These are phyloP conservation scores for Chironomus striatipennis DNA, from an alignment of 1,140 invertebrate genomes.

Conservation along the genomic window DNA sequence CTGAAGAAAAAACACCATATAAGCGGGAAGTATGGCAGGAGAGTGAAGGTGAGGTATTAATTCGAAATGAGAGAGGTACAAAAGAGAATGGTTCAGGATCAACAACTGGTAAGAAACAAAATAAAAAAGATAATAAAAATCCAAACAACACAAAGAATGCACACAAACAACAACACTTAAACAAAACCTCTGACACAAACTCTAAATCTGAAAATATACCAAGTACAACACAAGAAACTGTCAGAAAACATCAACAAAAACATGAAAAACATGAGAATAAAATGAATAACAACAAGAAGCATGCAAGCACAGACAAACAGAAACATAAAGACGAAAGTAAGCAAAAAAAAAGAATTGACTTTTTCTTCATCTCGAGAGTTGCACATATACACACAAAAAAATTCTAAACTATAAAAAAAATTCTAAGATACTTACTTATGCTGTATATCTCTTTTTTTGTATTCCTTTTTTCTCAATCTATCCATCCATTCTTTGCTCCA, in stretches of 20 bases:
- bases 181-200: conserved; percentile 17
- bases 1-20: conserved; percentile 30
- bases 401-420: neutral
- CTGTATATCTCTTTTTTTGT: neutral
- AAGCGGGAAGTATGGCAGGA: conserved; percentile 57
- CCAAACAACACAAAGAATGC: neutral
- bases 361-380: neutral
- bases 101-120: conserved; percentile 17
- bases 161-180: conserved; percentile 27
- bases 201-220: neutral
- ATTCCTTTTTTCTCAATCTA: neutral
- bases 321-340: conserved; percentile 16
- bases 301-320: conserved; percentile 7
- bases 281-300: neutral
- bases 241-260: conserved; percentile 4
- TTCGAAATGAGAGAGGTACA: conserved; percentile 62
- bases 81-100: conserved; percentile 50
- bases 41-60: conserved; percentile 62
- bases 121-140: conserved; percentile 21
- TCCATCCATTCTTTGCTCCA: neutral
- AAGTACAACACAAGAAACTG: conserved; percentile 18
- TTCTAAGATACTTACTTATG: neutral
- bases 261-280: conserved; percentile 9
- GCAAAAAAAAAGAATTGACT: neutral
- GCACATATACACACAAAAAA: neutral